phyloP scores from a whole-genome alignment of 2,113 vertebrate genomes.

The Lepisosteus osseus region DNA sequence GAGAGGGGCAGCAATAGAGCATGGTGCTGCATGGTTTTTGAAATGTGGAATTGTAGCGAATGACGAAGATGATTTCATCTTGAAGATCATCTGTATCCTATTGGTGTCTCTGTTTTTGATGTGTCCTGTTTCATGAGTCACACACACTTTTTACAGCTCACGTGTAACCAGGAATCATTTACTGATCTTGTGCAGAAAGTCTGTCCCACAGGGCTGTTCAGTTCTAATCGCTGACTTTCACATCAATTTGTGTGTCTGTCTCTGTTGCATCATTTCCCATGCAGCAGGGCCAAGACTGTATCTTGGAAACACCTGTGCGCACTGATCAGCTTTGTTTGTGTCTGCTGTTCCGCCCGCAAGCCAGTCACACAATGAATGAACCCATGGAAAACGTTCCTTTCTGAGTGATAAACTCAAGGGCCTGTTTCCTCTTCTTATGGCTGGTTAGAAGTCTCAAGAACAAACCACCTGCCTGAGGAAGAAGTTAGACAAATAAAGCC shows the following conservation, averaged over 20 bases:
- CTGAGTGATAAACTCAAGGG: background rate
- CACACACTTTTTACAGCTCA: background rate
- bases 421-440: background rate
- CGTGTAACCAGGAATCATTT: background rate
- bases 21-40: constrained; percentile 32
- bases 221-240: background rate
- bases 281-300: too few species aligned
- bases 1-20: constrained; percentile 9
- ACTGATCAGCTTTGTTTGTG: too few species aligned
- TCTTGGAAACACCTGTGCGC: too few species aligned
- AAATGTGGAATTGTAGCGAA: constrained; percentile 21
- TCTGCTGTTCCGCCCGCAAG: too few species aligned
- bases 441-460: background rate
- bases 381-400: background rate
- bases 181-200: background rate
- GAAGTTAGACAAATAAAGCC: background rate
- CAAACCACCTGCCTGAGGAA: background rate
- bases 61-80: constrained; percentile 35
- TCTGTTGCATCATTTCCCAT: background rate
- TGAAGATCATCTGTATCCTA: constrained; percentile 54
- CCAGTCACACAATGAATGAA: too few species aligned
- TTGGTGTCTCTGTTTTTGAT: constrained; percentile 31
- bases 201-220: too few species aligned
- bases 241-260: background rate
- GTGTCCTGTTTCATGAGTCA: constrained; percentile 16